phyloP scores from a whole-genome alignment of 2,888 invertebrate species.

The Eupithecia subumbrata region DNA sequence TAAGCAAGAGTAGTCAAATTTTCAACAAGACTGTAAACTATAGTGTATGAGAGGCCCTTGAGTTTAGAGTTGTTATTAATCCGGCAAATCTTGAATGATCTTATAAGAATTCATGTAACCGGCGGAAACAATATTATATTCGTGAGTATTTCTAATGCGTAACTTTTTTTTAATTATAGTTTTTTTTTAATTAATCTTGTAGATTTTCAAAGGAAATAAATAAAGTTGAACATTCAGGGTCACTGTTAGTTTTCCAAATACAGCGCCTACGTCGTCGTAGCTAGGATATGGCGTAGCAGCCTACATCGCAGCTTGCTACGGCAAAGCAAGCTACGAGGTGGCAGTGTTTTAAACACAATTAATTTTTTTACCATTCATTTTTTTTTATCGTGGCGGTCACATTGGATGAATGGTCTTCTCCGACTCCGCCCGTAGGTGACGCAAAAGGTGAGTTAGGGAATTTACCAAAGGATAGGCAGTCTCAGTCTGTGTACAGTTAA shows the following conservation, averaged over 20 bases:
- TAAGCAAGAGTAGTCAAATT: conserved; percentile 65
- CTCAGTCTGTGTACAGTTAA: too few species aligned
- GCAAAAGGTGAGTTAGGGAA: too few species aligned
- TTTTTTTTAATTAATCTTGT: too few species aligned
- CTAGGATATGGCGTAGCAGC: background rate
- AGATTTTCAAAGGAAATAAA: too few species aligned
- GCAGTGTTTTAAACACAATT: background rate
- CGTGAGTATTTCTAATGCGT: background rate
- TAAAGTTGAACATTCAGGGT: too few species aligned
- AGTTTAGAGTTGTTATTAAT: conserved; percentile 28
- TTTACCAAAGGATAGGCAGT: too few species aligned
- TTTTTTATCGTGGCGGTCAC: too few species aligned
- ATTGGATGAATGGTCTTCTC: too few species aligned
- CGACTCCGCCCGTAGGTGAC: too few species aligned
- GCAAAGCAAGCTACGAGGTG: background rate
- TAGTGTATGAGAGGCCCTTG: conserved; percentile 64
- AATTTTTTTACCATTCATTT: too few species aligned
- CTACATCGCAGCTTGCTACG: background rate
- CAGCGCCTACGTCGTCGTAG: background rate
- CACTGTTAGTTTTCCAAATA: background rate
- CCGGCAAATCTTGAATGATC: background rate
- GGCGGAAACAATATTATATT: too few species aligned
- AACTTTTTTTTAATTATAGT: too few species aligned
- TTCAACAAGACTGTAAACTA: conserved; percentile 57
- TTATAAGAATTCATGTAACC: background rate